Conservation (phyloP, 2,888 invertebrate species). For the Lobophora halterata region DNA sequence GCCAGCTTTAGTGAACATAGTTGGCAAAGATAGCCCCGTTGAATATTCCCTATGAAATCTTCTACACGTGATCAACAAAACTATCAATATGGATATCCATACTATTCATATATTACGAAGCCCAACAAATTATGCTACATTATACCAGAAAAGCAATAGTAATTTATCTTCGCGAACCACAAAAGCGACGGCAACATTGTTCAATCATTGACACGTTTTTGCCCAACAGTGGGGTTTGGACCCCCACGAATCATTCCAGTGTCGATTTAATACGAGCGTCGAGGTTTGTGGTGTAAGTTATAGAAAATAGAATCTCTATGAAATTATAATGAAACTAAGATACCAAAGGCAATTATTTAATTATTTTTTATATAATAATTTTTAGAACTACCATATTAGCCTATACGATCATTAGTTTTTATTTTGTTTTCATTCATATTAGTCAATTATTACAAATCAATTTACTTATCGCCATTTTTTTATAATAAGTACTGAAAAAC, state of each 20-base stretch:
- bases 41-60: too few species aligned
- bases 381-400: too few species aligned
- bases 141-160: conserved; percentile 57
- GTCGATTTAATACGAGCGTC: conserved; percentile 50
- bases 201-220: conserved; percentile 79
- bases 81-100: too few species aligned
- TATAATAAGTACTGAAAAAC: too few species aligned
- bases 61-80: too few species aligned
- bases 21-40: too few species aligned
- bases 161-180: conserved; percentile 75
- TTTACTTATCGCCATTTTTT: too few species aligned
- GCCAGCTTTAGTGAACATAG: too few species aligned
- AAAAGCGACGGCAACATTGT: conserved; percentile 74
- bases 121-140: conserved; percentile 71
- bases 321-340: neutral
- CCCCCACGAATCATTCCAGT: conserved; percentile 68
- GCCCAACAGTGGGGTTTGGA: conserved; percentile 59
- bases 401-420: too few species aligned
- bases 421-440: too few species aligned
- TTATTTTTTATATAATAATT: too few species aligned
- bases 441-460: too few species aligned
- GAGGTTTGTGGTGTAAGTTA: conserved; percentile 21
- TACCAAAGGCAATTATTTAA: neutral
- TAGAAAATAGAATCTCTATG: neutral
- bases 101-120: conserved; percentile 44